These are phyloP conservation scores for Acanthosepion pharaonis DNA, from an alignment of 2,888 invertebrate species.

Conservation along the genomic window DNA sequence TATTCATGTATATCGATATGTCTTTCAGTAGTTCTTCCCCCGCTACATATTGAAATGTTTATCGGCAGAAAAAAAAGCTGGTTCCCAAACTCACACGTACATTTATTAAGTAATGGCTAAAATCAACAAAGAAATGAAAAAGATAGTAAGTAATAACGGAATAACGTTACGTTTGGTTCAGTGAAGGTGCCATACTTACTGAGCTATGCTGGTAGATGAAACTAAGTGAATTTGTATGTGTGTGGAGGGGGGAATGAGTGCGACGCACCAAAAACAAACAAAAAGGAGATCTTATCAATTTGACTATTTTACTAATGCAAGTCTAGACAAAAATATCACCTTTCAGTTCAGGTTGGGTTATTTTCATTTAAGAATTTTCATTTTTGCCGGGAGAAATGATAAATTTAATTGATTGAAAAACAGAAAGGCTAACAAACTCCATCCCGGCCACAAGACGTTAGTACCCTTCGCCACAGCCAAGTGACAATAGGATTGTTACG, in stretches of 20 bases:
- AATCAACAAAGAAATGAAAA: neutral
- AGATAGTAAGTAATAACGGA: neutral
- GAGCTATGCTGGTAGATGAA: neutral
- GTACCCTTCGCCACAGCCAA: too few species aligned
- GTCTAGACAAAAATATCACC: neutral
- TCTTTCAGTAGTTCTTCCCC: too few species aligned
- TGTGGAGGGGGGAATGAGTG: neutral
- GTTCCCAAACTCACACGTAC: neutral
- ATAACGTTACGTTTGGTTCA: neutral
- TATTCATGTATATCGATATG: too few species aligned
- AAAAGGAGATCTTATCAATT: neutral
- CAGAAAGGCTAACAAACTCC: too few species aligned
- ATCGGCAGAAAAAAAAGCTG: too few species aligned
- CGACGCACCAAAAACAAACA: neutral
- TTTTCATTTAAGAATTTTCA: neutral
- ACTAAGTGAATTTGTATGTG: neutral
- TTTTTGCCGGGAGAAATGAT: neutral
- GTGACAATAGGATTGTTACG: too few species aligned
- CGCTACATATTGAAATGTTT: too few species aligned
- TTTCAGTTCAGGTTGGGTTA: neutral
- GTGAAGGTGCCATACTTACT: neutral
- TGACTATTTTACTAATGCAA: neutral
- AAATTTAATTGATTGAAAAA: conserved; percentile 33
- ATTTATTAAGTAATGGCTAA: neutral
- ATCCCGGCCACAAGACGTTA: too few species aligned